Base-by-base conservation (phyloP, 1,140 invertebrate species). In the Procambarus virginalis region DNA sequence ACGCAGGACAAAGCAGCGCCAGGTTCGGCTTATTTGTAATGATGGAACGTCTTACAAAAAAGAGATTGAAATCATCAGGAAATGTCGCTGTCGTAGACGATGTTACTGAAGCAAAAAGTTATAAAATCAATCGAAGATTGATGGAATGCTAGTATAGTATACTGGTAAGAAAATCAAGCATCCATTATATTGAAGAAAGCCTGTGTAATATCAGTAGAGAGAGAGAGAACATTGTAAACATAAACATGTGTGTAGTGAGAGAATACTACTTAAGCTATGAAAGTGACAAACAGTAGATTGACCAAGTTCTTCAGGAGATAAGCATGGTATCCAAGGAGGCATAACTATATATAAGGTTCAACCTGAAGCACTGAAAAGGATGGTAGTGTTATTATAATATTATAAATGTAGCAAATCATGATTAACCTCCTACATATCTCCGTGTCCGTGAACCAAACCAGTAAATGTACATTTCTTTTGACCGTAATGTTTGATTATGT, bases 21-120 rank as follows among this genome's bases (percentile, higher is more conserved):
- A 98, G 95, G 97, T 99, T 12, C 97, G 98, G 91, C 95, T 99
- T 89, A 96, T 98, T 93, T 99, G 98, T 95, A 96, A 96, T 92
- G 97, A 99, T 94, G 98, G 98, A 80, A 97, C 96, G 86, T 96
- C 97, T 80, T 99, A 98, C 95, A 97, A 97, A 93, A 98, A 98
- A 95, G 97, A 99, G 93, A 96, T 99, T 93, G 97, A 99, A 93
- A 97, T 99, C 93, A 97, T 99, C 93, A 96, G 98, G 93, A 99
- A 99, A 94, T 99, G 95, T 93, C 94, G 94, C 89, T 95, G 95
- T 92, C 91, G 91, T 73, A 89, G 92, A 81, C 75, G 92, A 60
- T 92, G 92, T 79, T 91, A 92, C 86, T 92, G 89, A 91, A 49
- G 12, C 10, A 73, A 73, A 34, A 45, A 6, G 6, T 34, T 1